Percentiles rank a stretch among this genome's conserved stretches.
Evolutionary conservation across 2,113 vertebrate species (phyloP).

Genomic region (Poicephalus meyeri): DNA sequence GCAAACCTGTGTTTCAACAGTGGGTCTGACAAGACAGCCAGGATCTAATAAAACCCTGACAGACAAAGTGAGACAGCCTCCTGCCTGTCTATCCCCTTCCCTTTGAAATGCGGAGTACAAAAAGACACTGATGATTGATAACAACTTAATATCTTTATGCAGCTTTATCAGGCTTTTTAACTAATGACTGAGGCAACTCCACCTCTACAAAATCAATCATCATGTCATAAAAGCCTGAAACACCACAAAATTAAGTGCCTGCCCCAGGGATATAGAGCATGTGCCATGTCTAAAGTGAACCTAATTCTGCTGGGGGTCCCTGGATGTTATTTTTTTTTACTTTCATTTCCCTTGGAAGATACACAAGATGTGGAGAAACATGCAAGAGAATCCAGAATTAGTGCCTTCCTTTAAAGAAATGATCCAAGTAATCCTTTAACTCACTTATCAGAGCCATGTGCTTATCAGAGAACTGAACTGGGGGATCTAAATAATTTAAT

Average conservation of each 20-base stretch:
- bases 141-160: constrained; percentile 31
- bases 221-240: constrained; percentile 48
- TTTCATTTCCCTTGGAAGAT: background rate
- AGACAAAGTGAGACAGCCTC: constrained; percentile 9
- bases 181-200: constrained; percentile 55
- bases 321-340: constrained; percentile 21
- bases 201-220: constrained; percentile 61
- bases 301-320: background rate
- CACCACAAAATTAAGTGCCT: constrained; percentile 31
- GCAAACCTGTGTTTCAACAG: background rate
- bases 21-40: background rate
- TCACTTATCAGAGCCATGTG: background rate
- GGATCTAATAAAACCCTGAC: background rate
- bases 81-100: background rate
- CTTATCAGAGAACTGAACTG: background rate
- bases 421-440: background rate
- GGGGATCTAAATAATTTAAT: background rate
- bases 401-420: background rate
- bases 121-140: constrained; percentile 44
- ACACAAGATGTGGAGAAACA: background rate
- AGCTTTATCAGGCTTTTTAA: constrained; percentile 59
- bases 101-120: background rate
- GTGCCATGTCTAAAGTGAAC: constrained; percentile 37
- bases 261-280: constrained; percentile 25
- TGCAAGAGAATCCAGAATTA: background rate